Percentiles rank a stretch among this genome's conserved stretches.
Conservation (phyloP, 2,797 vertebrate species). For the Channa striata region DNA sequence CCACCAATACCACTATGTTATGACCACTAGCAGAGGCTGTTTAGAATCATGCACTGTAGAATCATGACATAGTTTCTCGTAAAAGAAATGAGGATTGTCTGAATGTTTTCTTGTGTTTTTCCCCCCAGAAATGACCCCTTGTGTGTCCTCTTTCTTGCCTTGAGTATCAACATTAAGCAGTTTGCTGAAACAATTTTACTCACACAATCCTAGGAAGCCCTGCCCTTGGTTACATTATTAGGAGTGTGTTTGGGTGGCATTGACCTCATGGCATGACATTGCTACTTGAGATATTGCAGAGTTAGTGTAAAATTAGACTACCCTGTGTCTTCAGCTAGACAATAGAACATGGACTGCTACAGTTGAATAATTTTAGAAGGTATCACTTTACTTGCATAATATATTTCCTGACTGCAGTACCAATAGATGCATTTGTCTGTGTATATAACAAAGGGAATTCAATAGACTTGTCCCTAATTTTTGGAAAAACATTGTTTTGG, state of each 20-base stretch:
- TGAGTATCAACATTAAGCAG: constrained; percentile 24
- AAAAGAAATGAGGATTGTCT: constrained; percentile 14
- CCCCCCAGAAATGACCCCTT: constrained; percentile 32
- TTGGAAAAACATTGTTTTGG: background rate
- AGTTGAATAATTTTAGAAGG: constrained; percentile 39
- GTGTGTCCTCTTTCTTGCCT: constrained; percentile 16
- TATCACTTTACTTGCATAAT: background rate
- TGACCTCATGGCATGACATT: constrained; percentile 38
- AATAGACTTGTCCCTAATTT: constrained; percentile 14
- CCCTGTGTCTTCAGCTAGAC: constrained; percentile 35
- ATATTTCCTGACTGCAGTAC: constrained; percentile 1
- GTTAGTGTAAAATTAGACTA: constrained; percentile 41
- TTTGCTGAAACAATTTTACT: constrained; percentile 33
- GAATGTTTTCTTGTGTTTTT: background rate
- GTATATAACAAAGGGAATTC: background rate
- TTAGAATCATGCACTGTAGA: constrained; percentile 1
- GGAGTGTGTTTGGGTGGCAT: constrained; percentile 54
- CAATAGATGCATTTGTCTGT: background rate
- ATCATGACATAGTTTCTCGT: constrained; percentile 4
- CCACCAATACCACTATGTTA: constrained; percentile 17
- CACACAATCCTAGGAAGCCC: constrained; percentile 79
- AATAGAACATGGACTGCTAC: constrained; percentile 37
- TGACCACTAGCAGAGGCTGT: constrained; percentile 23
- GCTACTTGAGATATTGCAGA: constrained; percentile 13
- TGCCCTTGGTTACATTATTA: constrained; percentile 62